phyloP scores from a whole-genome alignment of 1,140 invertebrate genomes.

The Drosophila lacertosa region DNA sequence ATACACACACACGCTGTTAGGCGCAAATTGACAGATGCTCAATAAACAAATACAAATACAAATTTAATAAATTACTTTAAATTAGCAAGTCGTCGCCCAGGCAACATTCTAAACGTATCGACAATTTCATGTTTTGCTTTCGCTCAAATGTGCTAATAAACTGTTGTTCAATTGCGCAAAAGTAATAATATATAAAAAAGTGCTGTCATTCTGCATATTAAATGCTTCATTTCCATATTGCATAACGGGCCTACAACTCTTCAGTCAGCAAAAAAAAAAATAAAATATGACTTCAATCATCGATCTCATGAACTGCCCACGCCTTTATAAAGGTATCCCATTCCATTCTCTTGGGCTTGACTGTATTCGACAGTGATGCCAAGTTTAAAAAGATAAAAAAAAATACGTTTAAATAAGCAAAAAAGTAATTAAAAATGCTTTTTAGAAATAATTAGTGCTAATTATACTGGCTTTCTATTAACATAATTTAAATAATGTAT shows the following conservation, averaged over 20 bases:
- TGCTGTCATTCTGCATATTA: conserved; percentile 6
- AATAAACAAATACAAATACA: conserved; percentile 33
- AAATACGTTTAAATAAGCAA: too few relatives aligned
- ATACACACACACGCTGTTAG: conserved; percentile 9
- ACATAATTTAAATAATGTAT: too few relatives aligned
- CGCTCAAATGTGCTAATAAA: conserved; percentile 27
- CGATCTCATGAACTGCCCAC: conserved; percentile 40
- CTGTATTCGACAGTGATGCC: neutral
- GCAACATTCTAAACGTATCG: conserved; percentile 1
- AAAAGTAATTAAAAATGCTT: too few relatives aligned
- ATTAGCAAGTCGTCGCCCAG: conserved; percentile 30
- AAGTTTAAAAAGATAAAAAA: neutral
- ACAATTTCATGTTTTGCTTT: neutral
- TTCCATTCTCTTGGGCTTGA: conserved; percentile 4
- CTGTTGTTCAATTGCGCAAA: conserved; percentile 29
- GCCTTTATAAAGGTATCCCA: conserved; percentile 12
- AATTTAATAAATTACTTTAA: conserved; percentile 48
- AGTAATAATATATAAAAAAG: neutral
- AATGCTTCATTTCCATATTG: conserved; percentile 42
- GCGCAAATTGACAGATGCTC: conserved; percentile 25
- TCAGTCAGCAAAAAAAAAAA: conserved; percentile 24
- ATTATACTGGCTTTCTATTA: too few relatives aligned
- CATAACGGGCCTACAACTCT: conserved; percentile 24
- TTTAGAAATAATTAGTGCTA: too few relatives aligned
- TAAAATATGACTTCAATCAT: conserved; percentile 49